These are phyloP conservation scores for Poecile montanus DNA, from an alignment of 2,797 vertebrate genomes.

Conservation along the genomic window DNA sequence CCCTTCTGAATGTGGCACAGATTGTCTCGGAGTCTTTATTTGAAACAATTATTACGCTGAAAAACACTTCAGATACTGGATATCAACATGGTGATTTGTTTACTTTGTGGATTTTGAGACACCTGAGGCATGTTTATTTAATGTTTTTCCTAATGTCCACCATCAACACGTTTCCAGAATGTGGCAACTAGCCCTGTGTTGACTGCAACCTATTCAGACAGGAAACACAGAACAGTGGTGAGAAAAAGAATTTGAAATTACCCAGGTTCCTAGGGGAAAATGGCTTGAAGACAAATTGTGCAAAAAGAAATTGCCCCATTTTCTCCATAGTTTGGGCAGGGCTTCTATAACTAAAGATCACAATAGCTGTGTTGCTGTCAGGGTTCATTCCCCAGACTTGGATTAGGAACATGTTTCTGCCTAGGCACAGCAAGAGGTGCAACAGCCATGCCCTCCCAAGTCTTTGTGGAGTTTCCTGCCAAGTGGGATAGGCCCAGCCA, in stretches of 20 bases:
- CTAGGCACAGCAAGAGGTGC: background rate
- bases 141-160: background rate
- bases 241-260: background rate
- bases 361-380: background rate
- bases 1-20: background rate
- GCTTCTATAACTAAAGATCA: background rate
- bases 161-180: background rate
- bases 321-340: background rate
- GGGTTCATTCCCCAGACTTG: background rate
- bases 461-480: background rate
- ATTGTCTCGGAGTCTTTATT: background rate
- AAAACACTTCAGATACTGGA: background rate
- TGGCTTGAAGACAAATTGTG: background rate
- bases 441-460: background rate
- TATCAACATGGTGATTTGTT: background rate
- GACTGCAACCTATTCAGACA: background rate
- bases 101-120: background rate
- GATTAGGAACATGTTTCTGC: background rate
- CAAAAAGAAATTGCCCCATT: background rate
- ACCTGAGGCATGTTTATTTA: background rate
- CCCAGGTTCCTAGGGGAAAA: background rate
- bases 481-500: background rate
- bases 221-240: background rate
- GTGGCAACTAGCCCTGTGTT: fast-evolving
- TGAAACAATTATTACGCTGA: background rate